Percentiles rank a stretch among this genome's conserved stretches.
Conservation (phyloP, 2,113 vertebrate genomes). For the Heloderma charlesbogerti region DNA sequence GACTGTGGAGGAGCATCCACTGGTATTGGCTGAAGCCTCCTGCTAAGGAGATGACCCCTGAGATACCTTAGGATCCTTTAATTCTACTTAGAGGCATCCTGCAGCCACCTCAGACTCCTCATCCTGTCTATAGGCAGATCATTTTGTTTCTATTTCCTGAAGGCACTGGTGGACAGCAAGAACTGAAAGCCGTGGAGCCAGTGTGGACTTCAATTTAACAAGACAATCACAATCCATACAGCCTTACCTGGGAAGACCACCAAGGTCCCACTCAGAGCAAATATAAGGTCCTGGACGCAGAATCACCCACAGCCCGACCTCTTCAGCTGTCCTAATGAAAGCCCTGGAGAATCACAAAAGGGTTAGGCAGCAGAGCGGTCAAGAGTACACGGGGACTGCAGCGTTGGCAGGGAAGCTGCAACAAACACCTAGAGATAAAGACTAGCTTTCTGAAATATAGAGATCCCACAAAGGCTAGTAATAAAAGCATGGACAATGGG, state of each 20-base stretch:
- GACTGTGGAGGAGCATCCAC: background rate
- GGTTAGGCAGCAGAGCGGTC: background rate
- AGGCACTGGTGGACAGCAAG: background rate
- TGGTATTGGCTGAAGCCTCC: background rate
- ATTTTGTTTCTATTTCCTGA: background rate
- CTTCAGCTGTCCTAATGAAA: slow-evolving; percentile 83
- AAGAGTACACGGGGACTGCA: too few relatives aligned
- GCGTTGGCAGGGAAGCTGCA: background rate
- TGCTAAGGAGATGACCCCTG: background rate
- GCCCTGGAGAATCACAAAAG: slow-evolving; percentile 75
- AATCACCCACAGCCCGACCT: slow-evolving; percentile 89
- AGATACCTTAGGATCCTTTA: background rate
- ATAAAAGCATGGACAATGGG: background rate
- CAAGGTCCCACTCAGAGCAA: slow-evolving; percentile 91
- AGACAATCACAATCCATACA: background rate
- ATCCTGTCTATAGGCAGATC: background rate
- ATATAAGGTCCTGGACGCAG: slow-evolving; percentile 93
- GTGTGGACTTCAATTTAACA: background rate
- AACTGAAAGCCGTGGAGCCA: background rate
- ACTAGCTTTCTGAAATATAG: background rate
- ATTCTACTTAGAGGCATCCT: background rate
- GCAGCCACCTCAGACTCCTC: background rate
- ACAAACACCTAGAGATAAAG: background rate
- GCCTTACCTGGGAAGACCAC: slow-evolving; percentile 90
- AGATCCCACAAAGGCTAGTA: background rate